phyloP scores from a whole-genome alignment of 2,113 vertebrate species.

The Dasypus novemcinctus region DNA sequence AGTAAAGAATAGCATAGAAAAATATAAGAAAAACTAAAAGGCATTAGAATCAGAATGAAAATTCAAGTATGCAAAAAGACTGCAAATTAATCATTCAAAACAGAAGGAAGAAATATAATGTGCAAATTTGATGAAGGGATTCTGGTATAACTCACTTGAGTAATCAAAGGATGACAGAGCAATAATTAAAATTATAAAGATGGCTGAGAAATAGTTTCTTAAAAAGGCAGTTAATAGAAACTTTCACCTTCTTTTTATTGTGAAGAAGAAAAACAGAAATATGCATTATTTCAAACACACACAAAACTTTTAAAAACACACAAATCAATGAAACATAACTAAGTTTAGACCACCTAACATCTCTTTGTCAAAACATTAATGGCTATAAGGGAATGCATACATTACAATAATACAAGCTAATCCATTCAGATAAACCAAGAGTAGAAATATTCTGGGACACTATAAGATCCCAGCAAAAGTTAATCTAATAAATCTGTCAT shows the following conservation, averaged over 20 bases:
- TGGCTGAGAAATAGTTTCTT: not conserved
- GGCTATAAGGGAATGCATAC: conserved; percentile 66
- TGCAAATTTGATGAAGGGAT: conserved; percentile 54
- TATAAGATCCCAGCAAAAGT: conserved; percentile 82
- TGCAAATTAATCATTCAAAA: conserved; percentile 62
- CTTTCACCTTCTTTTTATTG: not conserved
- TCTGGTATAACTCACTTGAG: conserved; percentile 26
- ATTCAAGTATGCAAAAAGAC: conserved; percentile 52
- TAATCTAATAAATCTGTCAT: conserved; percentile 87
- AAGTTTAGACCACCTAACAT: conserved; percentile 64
- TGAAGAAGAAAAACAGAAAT: conserved; percentile 14
- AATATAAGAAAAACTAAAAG: not conserved
- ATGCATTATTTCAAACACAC: conserved; percentile 47
- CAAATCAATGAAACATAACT: conserved; percentile 62
- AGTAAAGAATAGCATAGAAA: conserved; percentile 13
- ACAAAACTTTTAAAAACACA: conserved; percentile 37
- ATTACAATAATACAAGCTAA: conserved; percentile 74
- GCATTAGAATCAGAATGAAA: conserved; percentile 35
- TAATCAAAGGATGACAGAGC: conserved; percentile 54
- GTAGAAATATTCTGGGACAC: conserved; percentile 84
- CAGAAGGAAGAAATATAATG: conserved; percentile 25
- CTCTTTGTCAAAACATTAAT: conserved; percentile 62
- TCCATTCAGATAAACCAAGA: conserved; percentile 77
- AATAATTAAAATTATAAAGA: conserved; percentile 55
- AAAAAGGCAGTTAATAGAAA: conserved; percentile 56